A percentile compares a stretch with the other conserved stretches of the same genome.
Conservation (phyloP, 64 coral and sea anemone species). For the Pocillopora verrucosa region DNA sequence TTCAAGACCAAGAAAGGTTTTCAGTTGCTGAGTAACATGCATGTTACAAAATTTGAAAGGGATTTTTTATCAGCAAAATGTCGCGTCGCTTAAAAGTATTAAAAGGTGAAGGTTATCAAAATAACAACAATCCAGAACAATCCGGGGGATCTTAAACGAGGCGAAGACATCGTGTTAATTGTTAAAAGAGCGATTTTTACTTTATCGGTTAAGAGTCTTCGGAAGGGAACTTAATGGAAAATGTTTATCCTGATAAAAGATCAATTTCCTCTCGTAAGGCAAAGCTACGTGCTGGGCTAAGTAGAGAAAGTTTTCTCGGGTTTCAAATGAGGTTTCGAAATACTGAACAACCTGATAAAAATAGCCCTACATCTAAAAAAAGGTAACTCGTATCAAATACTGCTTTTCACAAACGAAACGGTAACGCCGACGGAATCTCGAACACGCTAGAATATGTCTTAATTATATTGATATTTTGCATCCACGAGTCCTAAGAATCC, state of each 20-base stretch:
- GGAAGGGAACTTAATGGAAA: not conserved
- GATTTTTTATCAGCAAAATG: not conserved
- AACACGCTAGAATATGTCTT: not conserved
- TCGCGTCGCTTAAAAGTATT: not conserved
- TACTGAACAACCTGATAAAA: not conserved
- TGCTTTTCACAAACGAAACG: not conserved
- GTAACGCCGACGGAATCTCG: not conserved
- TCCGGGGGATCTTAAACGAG: slow-evolving; percentile 12
- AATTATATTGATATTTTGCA: not conserved
- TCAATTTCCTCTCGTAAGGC: not conserved
- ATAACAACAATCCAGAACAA: not conserved
- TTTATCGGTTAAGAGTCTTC: not conserved
- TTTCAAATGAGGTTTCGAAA: not conserved
- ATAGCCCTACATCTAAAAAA: not conserved
- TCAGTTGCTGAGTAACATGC: not conserved
- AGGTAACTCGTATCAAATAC: not conserved
- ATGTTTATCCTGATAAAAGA: slow-evolving; percentile 1
- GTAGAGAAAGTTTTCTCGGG: not conserved
- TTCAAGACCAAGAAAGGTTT: too few species aligned
- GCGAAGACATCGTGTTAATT: not conserved
- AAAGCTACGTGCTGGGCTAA: not conserved
- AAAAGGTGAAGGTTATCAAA: slow-evolving; percentile 19
- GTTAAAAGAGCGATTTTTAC: not conserved
- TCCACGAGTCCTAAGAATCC: not conserved
- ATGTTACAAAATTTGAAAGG: not conserved